A percentile compares a stretch with the other conserved stretches of the same genome.
phyloP scores from a whole-genome alignment of 2,113 vertebrate species.

The Rhea americana region DNA sequence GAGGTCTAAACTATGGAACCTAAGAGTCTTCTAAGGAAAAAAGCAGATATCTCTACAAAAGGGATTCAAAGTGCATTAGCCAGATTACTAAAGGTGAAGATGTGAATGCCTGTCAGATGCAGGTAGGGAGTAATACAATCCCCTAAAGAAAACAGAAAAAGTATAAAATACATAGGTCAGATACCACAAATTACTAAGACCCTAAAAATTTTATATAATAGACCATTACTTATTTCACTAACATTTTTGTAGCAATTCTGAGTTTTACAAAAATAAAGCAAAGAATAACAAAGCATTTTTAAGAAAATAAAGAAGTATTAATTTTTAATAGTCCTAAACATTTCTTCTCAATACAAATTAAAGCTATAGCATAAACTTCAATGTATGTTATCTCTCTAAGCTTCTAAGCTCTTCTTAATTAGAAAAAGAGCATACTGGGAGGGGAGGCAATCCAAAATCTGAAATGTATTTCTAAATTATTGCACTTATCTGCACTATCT shows the following conservation, averaged over 20 bases:
- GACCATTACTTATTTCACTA: not conserved
- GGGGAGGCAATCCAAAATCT: not conserved
- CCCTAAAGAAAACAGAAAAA: not conserved
- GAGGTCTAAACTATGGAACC: not conserved
- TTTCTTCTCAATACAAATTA: not conserved
- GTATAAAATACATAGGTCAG: not conserved
- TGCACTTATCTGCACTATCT: not conserved
- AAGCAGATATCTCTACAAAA: not conserved
- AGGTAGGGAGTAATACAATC: not conserved
- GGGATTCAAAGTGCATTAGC: not conserved
- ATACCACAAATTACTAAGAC: not conserved
- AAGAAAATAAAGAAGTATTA: not conserved
- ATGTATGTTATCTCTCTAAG: not conserved
- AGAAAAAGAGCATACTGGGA: not conserved
- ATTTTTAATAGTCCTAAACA: not conserved
- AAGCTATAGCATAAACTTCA: not conserved
- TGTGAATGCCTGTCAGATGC: not conserved
- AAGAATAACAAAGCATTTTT: not conserved
- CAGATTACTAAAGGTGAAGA: not conserved
- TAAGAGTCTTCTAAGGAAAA: not conserved
- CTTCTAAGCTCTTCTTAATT: not conserved
- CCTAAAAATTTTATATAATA: not conserved
- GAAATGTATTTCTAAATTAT: not conserved
- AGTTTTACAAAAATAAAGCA: not conserved
- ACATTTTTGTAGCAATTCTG: not conserved